Conservation (phyloP, 2,888 invertebrate genomes). For the Aelia acuminata region DNA sequence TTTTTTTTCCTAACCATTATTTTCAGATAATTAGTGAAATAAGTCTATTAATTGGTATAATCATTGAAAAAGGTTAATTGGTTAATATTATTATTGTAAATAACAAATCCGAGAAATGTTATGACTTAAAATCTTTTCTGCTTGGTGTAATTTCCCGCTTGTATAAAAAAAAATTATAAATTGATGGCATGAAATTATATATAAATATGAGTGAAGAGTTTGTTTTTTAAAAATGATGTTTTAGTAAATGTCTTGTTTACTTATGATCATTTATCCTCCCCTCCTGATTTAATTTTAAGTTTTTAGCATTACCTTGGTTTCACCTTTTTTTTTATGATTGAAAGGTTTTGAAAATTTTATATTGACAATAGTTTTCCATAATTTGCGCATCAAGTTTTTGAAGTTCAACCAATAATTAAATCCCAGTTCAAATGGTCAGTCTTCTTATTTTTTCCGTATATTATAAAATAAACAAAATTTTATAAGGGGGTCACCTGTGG, state of each 20-base stretch:
- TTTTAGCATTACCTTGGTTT: too few relatives aligned
- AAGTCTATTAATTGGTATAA: conserved; percentile 36
- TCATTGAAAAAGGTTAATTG: conserved; percentile 1
- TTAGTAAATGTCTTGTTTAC: background rate
- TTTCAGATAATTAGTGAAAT: conserved; percentile 42
- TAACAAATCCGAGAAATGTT: conserved; percentile 49
- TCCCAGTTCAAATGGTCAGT: too few relatives aligned
- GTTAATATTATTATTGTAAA: conserved; percentile 53
- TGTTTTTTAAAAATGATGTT: background rate
- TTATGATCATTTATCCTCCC: background rate
- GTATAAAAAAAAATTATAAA: conserved; percentile 33
- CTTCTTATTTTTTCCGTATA: too few relatives aligned
- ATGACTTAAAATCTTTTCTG: conserved; percentile 45
- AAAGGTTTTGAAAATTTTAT: too few relatives aligned
- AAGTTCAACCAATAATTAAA: too few relatives aligned
- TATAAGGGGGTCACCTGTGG: too few relatives aligned
- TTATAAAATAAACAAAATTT: too few relatives aligned
- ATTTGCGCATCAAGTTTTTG: too few relatives aligned
- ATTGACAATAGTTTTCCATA: too few relatives aligned
- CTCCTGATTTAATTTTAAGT: background rate
- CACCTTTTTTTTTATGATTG: too few relatives aligned
- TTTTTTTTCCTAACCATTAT: conserved; percentile 41
- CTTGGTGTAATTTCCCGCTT: conserved; percentile 57
- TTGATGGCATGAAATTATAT: conserved; percentile 39
- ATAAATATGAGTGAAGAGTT: conserved; percentile 30